These are phyloP conservation scores for Emydoidea blandingii DNA, from an alignment of 2,797 vertebrate species.

Conservation along the genomic window DNA sequence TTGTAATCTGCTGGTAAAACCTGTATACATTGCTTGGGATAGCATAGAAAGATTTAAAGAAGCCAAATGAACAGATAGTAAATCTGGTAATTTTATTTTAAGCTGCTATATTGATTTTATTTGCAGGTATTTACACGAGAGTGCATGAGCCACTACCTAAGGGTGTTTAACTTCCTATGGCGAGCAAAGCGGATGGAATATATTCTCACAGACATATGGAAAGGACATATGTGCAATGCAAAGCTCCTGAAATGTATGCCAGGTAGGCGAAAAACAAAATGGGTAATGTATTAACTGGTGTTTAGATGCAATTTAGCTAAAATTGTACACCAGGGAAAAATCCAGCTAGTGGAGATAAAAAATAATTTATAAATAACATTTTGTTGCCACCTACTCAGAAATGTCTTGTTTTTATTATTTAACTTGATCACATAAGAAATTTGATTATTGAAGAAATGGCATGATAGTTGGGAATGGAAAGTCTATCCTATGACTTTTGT, in stretches of 20 bases:
- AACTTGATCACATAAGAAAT: neutral
- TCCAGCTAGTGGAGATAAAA: neutral
- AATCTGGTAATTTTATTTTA: neutral
- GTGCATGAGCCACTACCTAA: conserved; percentile 97
- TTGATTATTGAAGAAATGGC: neutral
- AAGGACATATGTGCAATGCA: conserved; percentile 98
- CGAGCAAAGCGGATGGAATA: conserved; percentile 98
- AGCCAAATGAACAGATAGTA: neutral
- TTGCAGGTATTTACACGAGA: conserved; percentile 95
- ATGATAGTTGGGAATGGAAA: neutral
- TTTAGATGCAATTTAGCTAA: neutral
- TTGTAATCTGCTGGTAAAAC: neutral
- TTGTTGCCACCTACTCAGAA: too few species aligned
- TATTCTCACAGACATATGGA: conserved; percentile 98
- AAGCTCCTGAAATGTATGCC: conserved; percentile 96
- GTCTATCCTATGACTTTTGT: neutral
- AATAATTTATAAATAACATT: neutral
- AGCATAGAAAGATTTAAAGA: neutral
- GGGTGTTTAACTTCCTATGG: conserved; percentile 99
- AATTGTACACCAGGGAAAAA: neutral
- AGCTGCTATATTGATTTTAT: neutral
- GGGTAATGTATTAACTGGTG: neutral
- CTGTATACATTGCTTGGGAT: neutral
- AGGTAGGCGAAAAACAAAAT: conserved; percentile 80
- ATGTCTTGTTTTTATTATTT: neutral